Percentiles rank a stretch among this genome's conserved stretches.
These are phyloP conservation scores for Chamaetylas fuelleborni DNA, from an alignment of 2,113 vertebrate species.

Conservation along the genomic window DNA sequence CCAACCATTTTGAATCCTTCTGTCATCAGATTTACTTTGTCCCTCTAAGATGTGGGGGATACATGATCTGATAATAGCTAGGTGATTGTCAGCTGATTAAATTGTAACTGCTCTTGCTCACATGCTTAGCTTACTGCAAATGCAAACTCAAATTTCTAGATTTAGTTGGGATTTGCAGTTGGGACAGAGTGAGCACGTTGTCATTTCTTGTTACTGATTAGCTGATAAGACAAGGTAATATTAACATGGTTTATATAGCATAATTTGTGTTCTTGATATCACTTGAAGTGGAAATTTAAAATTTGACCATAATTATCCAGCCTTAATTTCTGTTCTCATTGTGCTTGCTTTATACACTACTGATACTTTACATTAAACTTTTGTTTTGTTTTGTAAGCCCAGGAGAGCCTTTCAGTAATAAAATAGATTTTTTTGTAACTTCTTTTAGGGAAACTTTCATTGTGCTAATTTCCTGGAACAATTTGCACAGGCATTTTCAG, in stretches of 20 bases:
- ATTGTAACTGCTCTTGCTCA: background rate
- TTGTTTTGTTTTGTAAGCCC: background rate
- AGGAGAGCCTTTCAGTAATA: background rate
- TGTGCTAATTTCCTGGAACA: background rate
- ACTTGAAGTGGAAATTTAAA: background rate
- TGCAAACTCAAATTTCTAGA: background rate
- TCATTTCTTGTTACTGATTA: background rate
- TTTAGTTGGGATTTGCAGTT: background rate
- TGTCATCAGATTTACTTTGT: background rate
- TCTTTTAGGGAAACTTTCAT: background rate
- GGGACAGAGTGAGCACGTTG: background rate
- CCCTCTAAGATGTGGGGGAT: background rate
- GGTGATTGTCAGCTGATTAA: background rate
- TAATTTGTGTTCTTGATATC: background rate
- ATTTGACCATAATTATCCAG: background rate
- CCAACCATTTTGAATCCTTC: background rate
- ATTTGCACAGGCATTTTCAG: background rate
- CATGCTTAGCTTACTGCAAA: background rate
- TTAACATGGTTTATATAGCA: background rate
- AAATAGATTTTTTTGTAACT: background rate
- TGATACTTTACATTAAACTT: background rate
- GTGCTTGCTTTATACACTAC: background rate
- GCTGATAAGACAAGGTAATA: background rate
- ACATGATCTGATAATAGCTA: background rate
- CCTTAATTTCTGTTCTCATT: background rate